Conservation (phyloP, 2,797 vertebrate genomes). For the Cygnus olor region DNA sequence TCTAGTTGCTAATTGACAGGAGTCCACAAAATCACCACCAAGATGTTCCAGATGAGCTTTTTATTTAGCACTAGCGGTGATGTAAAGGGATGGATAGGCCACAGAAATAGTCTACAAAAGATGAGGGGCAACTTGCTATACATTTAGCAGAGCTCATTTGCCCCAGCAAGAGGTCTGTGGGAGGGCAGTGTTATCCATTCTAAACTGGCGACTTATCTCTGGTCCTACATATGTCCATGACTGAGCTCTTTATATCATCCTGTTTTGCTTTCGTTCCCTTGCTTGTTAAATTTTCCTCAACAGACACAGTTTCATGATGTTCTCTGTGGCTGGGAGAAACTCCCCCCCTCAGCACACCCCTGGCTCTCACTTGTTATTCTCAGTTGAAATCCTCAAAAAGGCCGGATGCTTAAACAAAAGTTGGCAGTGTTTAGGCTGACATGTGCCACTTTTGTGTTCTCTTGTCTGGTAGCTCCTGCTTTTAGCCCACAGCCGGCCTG, state of each 20-base stretch:
- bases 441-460: background rate
- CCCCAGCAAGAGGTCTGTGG: background rate
- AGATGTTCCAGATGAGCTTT: background rate
- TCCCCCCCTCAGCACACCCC: background rate
- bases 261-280: background rate
- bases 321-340: background rate
- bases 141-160: background rate
- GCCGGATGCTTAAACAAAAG: background rate
- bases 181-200: background rate
- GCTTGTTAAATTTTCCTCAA: background rate
- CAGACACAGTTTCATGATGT: background rate
- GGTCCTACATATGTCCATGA: background rate
- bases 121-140: background rate
- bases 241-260: background rate
- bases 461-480: background rate
- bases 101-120: background rate
- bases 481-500: background rate
- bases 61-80: background rate
- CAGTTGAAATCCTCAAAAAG: background rate
- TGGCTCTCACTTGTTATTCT: background rate
- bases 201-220: background rate
- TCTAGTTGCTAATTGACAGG: background rate
- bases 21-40: background rate
- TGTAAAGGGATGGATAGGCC: background rate
- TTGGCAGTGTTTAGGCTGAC: background rate